A percentile compares a stretch with the other conserved stretches of the same genome.
Evolutionary conservation across 2,113 vertebrate genomes (phyloP).

Genomic region (Cololabis saira): DNA sequence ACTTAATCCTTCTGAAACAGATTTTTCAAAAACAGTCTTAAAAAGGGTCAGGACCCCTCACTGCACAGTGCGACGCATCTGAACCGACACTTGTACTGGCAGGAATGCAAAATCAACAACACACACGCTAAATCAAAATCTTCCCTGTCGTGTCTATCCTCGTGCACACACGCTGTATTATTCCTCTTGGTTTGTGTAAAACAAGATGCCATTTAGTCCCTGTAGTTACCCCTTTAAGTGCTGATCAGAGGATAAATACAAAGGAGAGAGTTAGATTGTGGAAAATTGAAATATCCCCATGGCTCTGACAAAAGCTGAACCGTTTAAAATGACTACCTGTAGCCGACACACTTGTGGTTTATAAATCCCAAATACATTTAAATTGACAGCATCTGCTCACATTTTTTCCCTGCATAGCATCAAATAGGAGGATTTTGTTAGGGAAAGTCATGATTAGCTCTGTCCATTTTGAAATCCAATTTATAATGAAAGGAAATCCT

Average conservation of each 20-base stretch:
- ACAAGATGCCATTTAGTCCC: no score
- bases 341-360: not conserved
- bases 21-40: constrained; percentile 59
- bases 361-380: not conserved
- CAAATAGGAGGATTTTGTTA: not conserved
- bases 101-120: constrained; percentile 17
- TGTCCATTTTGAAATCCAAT: not conserved
- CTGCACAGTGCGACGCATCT: constrained; percentile 46
- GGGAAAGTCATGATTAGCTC: not conserved
- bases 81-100: constrained; percentile 24
- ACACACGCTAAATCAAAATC: constrained; percentile 26
- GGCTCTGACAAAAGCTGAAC: not conserved
- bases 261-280: not conserved
- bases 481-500: not conserved
- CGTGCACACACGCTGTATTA: constrained; percentile 25
- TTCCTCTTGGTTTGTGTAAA: constrained; percentile 31
- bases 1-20: constrained; percentile 68
- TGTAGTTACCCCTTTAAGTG: constrained; percentile 28
- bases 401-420: not conserved
- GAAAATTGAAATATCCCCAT: constrained; percentile 13
- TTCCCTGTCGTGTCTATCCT: constrained; percentile 42
- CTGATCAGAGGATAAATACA: constrained; percentile 4
- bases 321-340: not conserved
- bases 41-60: constrained; percentile 60
- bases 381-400: not conserved